Evolutionary conservation across 2,888 invertebrate genomes (phyloP).

Genomic region (Pycnomerus fuliginosus): DNA sequence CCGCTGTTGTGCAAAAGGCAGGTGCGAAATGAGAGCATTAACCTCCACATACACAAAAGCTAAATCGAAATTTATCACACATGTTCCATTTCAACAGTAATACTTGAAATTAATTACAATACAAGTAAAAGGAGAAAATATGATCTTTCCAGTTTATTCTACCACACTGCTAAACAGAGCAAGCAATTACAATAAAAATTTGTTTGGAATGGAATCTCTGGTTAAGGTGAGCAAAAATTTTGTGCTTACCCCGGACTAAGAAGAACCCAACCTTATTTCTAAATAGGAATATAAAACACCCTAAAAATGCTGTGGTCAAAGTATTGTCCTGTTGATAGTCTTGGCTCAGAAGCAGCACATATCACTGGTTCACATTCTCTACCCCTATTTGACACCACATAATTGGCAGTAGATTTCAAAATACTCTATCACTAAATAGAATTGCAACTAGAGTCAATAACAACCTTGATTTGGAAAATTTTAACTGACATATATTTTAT

Average conservation of each 20-base stretch:
- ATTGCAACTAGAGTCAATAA: conserved; percentile 48
- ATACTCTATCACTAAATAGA: conserved; percentile 46
- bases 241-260: conserved; percentile 23
- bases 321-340: conserved; percentile 50
- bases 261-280: conserved; percentile 19
- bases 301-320: conserved; percentile 26
- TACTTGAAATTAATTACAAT: conserved; percentile 23
- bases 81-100: conserved; percentile 32
- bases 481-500: conserved; percentile 49
- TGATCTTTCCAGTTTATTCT: conserved; percentile 15
- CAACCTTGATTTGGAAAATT: conserved; percentile 49
- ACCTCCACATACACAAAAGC: conserved; percentile 35
- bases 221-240: too few relatives aligned
- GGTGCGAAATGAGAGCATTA: conserved; percentile 43
- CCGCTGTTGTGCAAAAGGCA: conserved; percentile 46
- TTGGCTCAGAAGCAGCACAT: conserved; percentile 41
- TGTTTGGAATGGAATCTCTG: conserved; percentile 8
- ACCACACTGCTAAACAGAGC: conserved; percentile 22
- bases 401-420: conserved; percentile 50
- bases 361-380: conserved; percentile 46
- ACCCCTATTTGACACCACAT: conserved; percentile 51
- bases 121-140: conserved; percentile 22
- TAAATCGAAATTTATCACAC: conserved; percentile 38
- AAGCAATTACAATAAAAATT: conserved; percentile 22
- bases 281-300: conserved; percentile 26